phyloP scores from a whole-genome alignment of 2,888 invertebrate species.

The Sminthurinus aureus region DNA sequence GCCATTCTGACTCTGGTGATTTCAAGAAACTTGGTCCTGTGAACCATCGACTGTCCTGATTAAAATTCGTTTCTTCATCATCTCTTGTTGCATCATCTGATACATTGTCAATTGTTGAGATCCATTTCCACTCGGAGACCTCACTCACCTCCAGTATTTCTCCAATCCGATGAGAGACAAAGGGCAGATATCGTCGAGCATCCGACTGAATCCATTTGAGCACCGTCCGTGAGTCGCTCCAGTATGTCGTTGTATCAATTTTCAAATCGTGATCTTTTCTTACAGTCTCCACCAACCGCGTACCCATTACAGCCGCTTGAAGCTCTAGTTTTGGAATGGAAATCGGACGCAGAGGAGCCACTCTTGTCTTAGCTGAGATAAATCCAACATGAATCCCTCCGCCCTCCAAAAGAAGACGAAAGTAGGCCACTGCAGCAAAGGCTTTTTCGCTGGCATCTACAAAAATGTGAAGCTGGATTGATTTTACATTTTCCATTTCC shows the following conservation, averaged over 20 bases:
- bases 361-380: conserved; percentile 33
- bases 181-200: conserved; percentile 38
- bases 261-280: conserved; percentile 18
- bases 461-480: conserved; percentile 29
- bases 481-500: neutral
- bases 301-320: conserved; percentile 45
- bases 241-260: conserved; percentile 14
- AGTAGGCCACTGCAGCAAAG: conserved; percentile 33
- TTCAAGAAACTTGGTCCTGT: conserved; percentile 49
- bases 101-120: conserved; percentile 46
- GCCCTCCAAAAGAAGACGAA: neutral
- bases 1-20: conserved; percentile 33
- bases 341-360: conserved; percentile 38
- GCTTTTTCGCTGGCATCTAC: conserved; percentile 40
- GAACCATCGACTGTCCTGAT: conserved; percentile 43
- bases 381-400: neutral
- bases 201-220: conserved; percentile 46
- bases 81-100: conserved; percentile 51
- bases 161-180: conserved; percentile 49
- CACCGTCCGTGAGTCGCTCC: conserved; percentile 49
- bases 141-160: conserved; percentile 49
- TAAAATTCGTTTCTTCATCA: neutral
- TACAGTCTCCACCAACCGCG: conserved; percentile 15
- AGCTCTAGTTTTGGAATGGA: conserved; percentile 48
- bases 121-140: conserved; percentile 45